Percentiles rank a stretch among this genome's conserved stretches.
These are phyloP conservation scores for Luperina nickerlii DNA, from an alignment of 2,888 invertebrate species.

Conservation along the genomic window DNA sequence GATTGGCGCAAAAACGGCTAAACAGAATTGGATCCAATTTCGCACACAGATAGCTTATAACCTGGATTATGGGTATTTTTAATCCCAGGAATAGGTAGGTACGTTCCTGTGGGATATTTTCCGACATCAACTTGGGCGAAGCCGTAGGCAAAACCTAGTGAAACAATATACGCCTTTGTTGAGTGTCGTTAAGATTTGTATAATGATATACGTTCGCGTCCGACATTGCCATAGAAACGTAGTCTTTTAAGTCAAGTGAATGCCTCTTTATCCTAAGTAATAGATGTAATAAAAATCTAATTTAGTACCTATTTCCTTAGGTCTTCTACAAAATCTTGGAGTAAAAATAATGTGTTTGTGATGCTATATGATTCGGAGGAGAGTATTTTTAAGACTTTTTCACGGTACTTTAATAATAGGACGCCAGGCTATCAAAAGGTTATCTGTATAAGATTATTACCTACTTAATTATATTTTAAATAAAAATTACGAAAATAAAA, in stretches of 20 bases:
- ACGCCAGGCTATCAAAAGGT: neutral
- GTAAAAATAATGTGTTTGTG: neutral
- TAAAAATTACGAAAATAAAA: neutral
- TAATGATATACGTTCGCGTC: conserved; percentile 20
- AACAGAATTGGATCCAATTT: neutral
- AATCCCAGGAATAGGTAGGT: neutral
- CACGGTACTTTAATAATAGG: neutral
- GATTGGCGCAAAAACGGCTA: neutral
- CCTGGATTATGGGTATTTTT: neutral
- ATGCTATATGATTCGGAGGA: neutral
- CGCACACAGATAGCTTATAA: neutral
- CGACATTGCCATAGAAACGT: neutral
- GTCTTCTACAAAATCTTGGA: neutral
- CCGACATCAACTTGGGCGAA: neutral
- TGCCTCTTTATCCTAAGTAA: conserved; percentile 39
- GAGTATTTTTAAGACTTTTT: neutral
- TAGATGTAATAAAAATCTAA: conserved; percentile 40
- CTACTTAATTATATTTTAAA: neutral
- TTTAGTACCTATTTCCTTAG: conserved; percentile 22
- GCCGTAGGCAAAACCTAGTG: neutral
- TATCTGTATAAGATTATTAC: neutral
- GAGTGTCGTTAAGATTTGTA: conserved; percentile 25
- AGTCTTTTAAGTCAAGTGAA: conserved; percentile 40
- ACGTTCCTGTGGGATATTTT: neutral
- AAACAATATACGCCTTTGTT: neutral